Conservation (phyloP, 2,113 vertebrate species). For the Nothoprocta pentlandii region DNA sequence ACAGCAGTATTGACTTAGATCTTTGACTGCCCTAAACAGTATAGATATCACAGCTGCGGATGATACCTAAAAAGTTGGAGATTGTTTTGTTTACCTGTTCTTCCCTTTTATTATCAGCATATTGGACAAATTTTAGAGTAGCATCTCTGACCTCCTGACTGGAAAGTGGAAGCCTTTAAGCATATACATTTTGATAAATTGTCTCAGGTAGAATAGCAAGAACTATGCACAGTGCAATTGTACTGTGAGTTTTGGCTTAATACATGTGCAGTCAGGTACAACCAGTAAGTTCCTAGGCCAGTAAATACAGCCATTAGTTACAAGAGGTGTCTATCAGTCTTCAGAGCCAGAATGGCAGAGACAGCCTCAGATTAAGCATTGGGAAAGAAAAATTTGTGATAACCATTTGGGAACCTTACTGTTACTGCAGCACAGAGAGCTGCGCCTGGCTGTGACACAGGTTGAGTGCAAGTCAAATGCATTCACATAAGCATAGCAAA, state of each 20-base stretch:
- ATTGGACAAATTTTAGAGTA: not conserved
- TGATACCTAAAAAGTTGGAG: not conserved
- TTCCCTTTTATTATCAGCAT: not conserved
- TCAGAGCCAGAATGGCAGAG: not conserved
- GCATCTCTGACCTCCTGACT: not conserved
- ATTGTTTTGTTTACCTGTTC: not conserved
- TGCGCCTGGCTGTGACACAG: not conserved
- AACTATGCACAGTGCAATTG: not conserved
- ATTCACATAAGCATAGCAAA: not conserved
- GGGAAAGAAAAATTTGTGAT: not conserved
- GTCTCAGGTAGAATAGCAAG: not conserved
- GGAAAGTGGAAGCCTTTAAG: not conserved
- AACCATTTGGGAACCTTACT: not conserved
- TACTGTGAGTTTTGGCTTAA: not conserved
- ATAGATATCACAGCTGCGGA: not conserved
- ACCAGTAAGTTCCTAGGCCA: not conserved
- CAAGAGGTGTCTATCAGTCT: not conserved
- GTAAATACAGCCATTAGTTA: not conserved
- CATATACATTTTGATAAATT: not conserved
- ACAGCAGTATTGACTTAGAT: not conserved
- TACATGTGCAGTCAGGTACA: not conserved
- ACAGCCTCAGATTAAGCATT: not conserved
- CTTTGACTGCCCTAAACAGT: not conserved
- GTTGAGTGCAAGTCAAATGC: not conserved
- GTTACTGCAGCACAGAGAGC: not conserved